Conservation (phyloP, 2,797 vertebrate genomes). For the Dromococcyx pavoninus region DNA sequence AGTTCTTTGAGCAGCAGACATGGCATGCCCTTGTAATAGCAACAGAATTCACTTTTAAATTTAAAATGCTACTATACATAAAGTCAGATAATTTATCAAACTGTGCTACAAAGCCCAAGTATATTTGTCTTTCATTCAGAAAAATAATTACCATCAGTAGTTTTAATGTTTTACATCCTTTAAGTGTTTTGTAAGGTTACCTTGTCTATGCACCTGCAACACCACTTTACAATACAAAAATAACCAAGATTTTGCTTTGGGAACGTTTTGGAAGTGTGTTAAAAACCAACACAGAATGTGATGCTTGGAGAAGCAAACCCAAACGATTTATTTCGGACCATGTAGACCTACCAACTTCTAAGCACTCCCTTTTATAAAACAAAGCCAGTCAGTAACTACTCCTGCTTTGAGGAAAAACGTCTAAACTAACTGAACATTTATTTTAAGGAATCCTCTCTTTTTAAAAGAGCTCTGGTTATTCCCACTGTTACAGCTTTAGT, state of each 20-base stretch:
- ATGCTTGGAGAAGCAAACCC: background rate
- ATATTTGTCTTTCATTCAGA: slow-evolving; percentile 1
- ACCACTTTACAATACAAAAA: slow-evolving; percentile 46
- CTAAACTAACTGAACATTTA: slow-evolving; percentile 17
- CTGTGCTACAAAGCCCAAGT: slow-evolving; percentile 14
- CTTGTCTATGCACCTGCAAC: background rate
- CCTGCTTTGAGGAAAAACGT: background rate
- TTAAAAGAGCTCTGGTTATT: background rate
- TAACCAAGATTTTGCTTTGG: background rate
- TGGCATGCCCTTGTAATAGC: background rate
- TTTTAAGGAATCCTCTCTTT: background rate
- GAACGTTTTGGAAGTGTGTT: background rate
- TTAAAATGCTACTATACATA: background rate
- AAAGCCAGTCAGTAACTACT: background rate
- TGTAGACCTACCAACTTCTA: background rate
- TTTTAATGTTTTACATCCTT: background rate
- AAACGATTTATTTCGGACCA: background rate
- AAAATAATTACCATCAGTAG: background rate
- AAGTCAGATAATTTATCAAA: background rate
- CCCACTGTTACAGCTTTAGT: background rate
- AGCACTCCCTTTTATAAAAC: slow-evolving; percentile 15
- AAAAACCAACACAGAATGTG: background rate
- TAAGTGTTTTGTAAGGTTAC: background rate
- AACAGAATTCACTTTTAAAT: background rate
- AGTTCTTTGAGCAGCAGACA: background rate